Base-by-base conservation (phyloP, 2,888 invertebrate genomes). In the Nymphalis polychloros region DNA sequence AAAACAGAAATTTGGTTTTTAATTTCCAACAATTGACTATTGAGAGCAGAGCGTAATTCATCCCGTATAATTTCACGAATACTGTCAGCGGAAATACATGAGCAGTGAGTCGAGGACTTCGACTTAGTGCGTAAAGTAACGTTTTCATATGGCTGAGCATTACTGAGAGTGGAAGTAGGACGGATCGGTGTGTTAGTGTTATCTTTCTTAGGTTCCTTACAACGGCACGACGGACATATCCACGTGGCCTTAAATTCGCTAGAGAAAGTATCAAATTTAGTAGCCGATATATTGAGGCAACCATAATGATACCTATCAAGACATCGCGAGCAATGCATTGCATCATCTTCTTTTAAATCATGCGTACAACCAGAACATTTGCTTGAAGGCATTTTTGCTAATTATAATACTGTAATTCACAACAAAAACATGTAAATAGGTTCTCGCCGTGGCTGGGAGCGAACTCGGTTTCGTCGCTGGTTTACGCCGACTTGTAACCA, bases 211-310 rank as follows among this genome's bases (percentile, higher is more conserved):
- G 50, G 65, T 65, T 65, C 52, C n/a, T 47, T 60, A 27, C 60
- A 23, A 19, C 35, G 41, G 73, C 76, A 73, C 60, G 47, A 48
- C 48, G 60, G 60, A 27, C 60, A 61, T 23, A 61, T n/a, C 60
- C 60, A 61, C 20, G 16, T 48, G 4, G 20, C 20, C n/a, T 61
- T 61, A 47, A 48, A 61, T 16, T 20, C 60, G 16, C 16, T 23
- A 23, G 47, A 47, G 60, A 61, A 61, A 48, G 31, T 48, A 27
- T 48, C 27, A 27, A 61, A 61, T 61, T 61, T 61, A 48, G 20
- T 48, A 17, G 20, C 48, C 60, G 47, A 27, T 23, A 47, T 61
- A 61, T 61, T 48, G 16, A 61, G 48, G 48, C 60, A 61, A 23
- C 60, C 60, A 47, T 41, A 53, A 23, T 63, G 63, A 63, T 61